Percentiles rank a stretch among this genome's conserved stretches.
Evolutionary conservation across 2,797 vertebrate genomes (phyloP).

Genomic region (Sebastolobus altivelis): DNA sequence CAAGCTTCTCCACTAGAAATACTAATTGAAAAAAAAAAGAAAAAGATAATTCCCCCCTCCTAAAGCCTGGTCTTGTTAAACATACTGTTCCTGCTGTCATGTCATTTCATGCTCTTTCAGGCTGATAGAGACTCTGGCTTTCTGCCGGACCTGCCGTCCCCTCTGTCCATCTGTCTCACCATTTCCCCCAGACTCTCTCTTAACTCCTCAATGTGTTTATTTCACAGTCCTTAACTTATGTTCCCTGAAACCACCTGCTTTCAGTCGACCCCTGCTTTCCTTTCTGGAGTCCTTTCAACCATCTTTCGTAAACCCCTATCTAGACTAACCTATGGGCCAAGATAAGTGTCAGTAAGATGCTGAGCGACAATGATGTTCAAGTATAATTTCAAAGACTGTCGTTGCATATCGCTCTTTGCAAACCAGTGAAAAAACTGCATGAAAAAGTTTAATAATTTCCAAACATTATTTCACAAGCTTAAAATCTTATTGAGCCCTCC

Average conservation of each 20-base stretch:
- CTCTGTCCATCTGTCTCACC: constrained; percentile 55
- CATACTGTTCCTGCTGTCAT: constrained; percentile 38
- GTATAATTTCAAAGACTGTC: not conserved
- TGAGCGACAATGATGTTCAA: not conserved
- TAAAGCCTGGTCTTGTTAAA: constrained; percentile 15
- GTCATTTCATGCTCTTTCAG: constrained; percentile 32
- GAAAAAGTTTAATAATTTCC: too few relatives aligned
- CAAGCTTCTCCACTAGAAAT: not conserved
- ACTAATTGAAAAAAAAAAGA: not conserved
- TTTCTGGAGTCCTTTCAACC: not conserved
- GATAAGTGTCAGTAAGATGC: too few relatives aligned
- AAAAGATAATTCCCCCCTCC: not conserved
- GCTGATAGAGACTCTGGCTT: constrained; percentile 40
- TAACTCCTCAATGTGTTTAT: not conserved
- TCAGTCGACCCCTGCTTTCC: not conserved
- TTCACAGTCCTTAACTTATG: not conserved
- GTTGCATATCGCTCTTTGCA: not conserved
- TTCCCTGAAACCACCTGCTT: not conserved
- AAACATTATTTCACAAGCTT: not conserved
- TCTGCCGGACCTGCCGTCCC: constrained; percentile 15
- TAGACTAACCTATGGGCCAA: not conserved
- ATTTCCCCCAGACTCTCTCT: not conserved
- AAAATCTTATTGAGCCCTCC: not conserved
- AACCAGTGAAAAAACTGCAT: not conserved
- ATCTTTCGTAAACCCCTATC: not conserved